A percentile compares a stretch with the other conserved stretches of the same genome.
Conservation (phyloP, 30 jellyfish, hydroid and myxozoan genomes). For the Hydractinia symbiolongicarpus region DNA sequence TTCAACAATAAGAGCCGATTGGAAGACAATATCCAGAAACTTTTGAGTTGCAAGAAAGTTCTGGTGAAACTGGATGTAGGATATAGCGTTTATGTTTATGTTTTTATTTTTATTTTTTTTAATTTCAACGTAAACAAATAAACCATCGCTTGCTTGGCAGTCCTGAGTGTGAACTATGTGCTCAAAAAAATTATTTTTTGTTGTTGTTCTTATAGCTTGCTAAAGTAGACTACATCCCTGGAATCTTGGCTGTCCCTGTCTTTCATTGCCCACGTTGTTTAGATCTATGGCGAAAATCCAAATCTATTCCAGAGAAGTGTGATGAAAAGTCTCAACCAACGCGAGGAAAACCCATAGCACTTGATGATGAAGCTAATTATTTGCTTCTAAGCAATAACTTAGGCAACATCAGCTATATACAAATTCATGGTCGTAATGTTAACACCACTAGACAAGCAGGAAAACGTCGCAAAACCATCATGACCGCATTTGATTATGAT, state of each 20-base stretch:
- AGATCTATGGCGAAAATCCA: not conserved
- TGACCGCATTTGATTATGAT: not conserved
- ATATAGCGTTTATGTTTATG: not conserved
- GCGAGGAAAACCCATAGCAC: conserved; percentile 10
- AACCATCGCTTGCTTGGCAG: too few relatives aligned
- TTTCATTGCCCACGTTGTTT: conserved; percentile 38
- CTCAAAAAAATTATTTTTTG: too few relatives aligned
- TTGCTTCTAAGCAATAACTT: not conserved
- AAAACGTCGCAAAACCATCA: conserved; percentile 4
- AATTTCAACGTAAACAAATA: too few relatives aligned
- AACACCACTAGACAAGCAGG: not conserved
- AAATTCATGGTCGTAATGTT: not conserved
- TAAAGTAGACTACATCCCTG: not conserved
- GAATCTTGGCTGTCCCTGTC: conserved; percentile 21
- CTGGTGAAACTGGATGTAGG: not conserved
- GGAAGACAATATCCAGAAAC: not conserved
- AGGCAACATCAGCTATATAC: not conserved
- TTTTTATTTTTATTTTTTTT: too few relatives aligned
- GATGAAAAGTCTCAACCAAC: conserved; percentile 11
- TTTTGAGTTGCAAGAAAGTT: not conserved
- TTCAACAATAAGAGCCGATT: conserved; percentile 10
- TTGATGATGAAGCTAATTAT: not conserved
- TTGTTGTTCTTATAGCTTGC: conserved; percentile 1
- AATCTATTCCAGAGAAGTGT: conserved; percentile 8
- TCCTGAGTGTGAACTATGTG: too few relatives aligned